Evolutionary conservation across 2,888 invertebrate genomes (phyloP), one percentile per base, ranked within the genome.

Genomic region (Lagria hirta): DNA sequence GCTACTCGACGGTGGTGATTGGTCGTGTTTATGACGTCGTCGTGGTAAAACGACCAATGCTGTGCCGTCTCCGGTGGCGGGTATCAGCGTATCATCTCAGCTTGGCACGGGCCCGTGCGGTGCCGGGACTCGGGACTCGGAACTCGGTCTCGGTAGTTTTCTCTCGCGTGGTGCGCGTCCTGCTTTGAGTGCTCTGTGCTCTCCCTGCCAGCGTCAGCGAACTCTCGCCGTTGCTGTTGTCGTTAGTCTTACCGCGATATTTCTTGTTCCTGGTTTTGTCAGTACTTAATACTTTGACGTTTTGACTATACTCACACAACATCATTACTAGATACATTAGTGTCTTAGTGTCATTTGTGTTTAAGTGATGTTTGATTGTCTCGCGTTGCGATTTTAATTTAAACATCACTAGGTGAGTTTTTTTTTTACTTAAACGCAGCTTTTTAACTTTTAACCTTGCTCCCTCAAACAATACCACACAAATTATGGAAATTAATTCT

Each of bases 1-100:
- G 68, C 66, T 68, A 66, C 68, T 64, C 61, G 63, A 57, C 60
- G 54, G 48, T 48, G 52, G 52, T 52, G 57, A 69, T 69, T 66
- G 71, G 67, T 57, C 56, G 60, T 49, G 57, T 54, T 48, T 43
- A 61, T 65, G 66, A 72, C 72, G 72, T 71, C 69, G 70, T 59
- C 46, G 52, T 44, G 46, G 51, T 52, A 51, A 64, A 64, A 66
- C 66, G 67, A 68, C 73, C 71, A 73, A 73, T 72, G 65, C 61
- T 54, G 72, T 70, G 70, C 70, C 61, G 56, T 47, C 62, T 59
- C 62, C 60, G 61, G 65, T 65, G 65, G 67, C 68, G 68, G 65
- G 66, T 65, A 65, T 66, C 66, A 64, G 58, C 60, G 64, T 68
- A 69, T 65, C 68, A 63, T 67, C 65, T 66, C 62, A 62, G 64